Evolutionary conservation across 2,797 vertebrate species (phyloP).

Genomic region (Sebastes oblongus): DNA sequence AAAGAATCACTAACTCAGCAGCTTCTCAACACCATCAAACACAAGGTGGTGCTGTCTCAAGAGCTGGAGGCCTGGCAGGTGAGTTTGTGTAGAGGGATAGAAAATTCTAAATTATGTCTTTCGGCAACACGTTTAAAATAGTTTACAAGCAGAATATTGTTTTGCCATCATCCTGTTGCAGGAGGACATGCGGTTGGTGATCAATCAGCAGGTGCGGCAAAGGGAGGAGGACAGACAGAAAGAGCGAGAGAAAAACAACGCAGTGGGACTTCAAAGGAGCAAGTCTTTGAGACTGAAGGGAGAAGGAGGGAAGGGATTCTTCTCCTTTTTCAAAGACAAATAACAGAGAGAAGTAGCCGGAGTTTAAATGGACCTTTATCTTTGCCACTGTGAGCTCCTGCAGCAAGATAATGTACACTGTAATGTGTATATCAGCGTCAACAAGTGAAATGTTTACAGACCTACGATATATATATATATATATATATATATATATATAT

Average conservation of each 20-base stretch:
- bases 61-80: constrained; percentile 88
- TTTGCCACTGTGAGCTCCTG: not conserved
- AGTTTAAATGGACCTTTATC: not conserved
- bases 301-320: constrained; percentile 78
- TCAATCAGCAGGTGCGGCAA: constrained; percentile 81
- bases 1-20: constrained; percentile 84
- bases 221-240: constrained; percentile 71
- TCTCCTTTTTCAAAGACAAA: constrained; percentile 81
- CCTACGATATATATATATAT: constrained; percentile 34
- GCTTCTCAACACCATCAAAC: constrained; percentile 85
- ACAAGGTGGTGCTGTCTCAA: constrained; percentile 84
- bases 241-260: constrained; percentile 36
- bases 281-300: constrained; percentile 79
- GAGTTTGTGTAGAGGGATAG: not conserved
- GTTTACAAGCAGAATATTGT: not conserved
- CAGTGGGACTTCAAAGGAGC: constrained; percentile 74
- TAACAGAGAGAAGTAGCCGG: constrained; percentile 26
- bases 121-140: not conserved
- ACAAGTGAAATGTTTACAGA: constrained; percentile 59
- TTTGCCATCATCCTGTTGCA: constrained; percentile 33
- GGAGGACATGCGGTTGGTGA: constrained; percentile 86
- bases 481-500: constrained; percentile 42
- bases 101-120: not conserved
- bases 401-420: constrained; percentile 8
- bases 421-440: not conserved